Evolutionary conservation across 2,888 invertebrate species (phyloP), one percentile per base, ranked within the genome.

Genomic region (Rutpela maculata): DNA sequence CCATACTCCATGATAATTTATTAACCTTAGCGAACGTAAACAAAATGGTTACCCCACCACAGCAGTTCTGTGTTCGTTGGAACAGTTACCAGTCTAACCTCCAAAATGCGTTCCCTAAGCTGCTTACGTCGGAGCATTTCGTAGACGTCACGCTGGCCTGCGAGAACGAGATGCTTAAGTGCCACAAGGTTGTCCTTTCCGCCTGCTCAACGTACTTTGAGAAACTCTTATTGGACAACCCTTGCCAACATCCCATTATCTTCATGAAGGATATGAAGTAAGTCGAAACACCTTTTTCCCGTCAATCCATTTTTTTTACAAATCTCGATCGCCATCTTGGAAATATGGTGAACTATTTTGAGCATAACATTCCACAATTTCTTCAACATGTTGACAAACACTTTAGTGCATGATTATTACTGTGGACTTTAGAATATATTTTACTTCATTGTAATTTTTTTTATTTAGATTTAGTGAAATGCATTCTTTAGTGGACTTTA

Each of bases 101-200:
- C 90, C 95, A 93, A 85, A 93, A 93, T 83, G 95, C 95, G 79
- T 95, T 95, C 87, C 95, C 95, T 0, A 94, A 94, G 12, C 91
- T 95, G 17, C 91, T 95, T 10, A 93, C 93, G 22, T 93, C 93
- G n/a, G 95, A 95, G 88, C 94, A 95, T 88, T 97, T 97, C 87
- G 96, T 97, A 0, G 97, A 97, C 89, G 97, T 97, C 67, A 97
- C 97, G 0, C 89, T 97, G 70, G 96, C 97, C 3, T 97, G 97
- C 87, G 97, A 97, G 89, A 96, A 96, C 0, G 93, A 95, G 55
- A 95, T 96, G 89, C 91, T 96, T 82, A 95, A 96, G 83, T 97
- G 97, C 88, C 97, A 97, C 92, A 96, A 96, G 86, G 92, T 97
- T 80, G 96, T 97, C 38, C 89, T 97, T 77, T 96, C 96, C 0